Percentiles rank a stretch among this genome's conserved stretches.
These are phyloP conservation scores for Aphaenogaster floridana DNA, from an alignment of 1,140 invertebrate genomes.

Conservation along the genomic window DNA sequence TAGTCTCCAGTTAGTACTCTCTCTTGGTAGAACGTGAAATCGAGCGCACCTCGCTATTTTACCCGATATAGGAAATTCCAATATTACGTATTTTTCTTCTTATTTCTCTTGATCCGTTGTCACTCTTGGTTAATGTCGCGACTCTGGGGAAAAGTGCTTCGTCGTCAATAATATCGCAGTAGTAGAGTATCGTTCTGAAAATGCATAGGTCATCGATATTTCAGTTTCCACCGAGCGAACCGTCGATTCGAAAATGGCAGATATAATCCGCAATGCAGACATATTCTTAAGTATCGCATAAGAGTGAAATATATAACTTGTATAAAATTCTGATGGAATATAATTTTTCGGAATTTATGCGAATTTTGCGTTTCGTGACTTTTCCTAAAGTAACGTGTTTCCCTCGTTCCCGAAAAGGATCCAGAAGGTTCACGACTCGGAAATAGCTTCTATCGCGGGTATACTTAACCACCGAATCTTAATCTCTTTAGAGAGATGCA, in stretches of 20 bases:
- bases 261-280: constrained; percentile 12
- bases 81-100: constrained; percentile 16
- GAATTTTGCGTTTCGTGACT: neutral
- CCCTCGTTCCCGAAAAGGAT: neutral
- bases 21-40: neutral
- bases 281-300: neutral
- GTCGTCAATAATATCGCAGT: constrained; percentile 27
- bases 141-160: constrained; percentile 20
- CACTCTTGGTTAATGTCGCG: constrained; percentile 37
- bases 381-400: neutral
- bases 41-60: constrained; percentile 14
- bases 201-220: constrained; percentile 3
- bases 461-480: neutral
- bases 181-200: constrained; percentile 3
- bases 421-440: too few species aligned
- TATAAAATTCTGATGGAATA: neutral
- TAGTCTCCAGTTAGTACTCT: neutral
- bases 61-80: constrained; percentile 20
- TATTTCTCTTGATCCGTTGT: constrained; percentile 22
- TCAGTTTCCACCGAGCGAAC: neutral
- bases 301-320: neutral
- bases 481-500: neutral
- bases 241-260: neutral
- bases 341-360: neutral
- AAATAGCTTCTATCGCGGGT: neutral